Percentiles rank a stretch among this genome's conserved stretches.
phyloP scores from a whole-genome alignment of 2,113 vertebrate genomes.

The Cygnus buccinator region DNA sequence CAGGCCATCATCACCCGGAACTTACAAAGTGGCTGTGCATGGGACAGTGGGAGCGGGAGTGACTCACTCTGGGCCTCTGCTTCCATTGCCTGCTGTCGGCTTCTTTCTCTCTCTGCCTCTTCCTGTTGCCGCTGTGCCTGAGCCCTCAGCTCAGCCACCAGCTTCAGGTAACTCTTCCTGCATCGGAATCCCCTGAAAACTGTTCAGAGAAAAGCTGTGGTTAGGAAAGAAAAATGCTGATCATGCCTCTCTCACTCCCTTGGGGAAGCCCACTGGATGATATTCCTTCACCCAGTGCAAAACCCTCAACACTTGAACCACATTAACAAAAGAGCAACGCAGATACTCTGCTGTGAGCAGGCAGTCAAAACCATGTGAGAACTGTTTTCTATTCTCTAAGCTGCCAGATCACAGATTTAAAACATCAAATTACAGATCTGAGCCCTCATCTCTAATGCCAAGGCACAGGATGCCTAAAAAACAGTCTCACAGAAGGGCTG shows the following conservation, averaged over 20 bases:
- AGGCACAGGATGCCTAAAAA: background rate
- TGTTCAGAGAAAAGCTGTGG: background rate
- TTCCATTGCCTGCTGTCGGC: constrained; percentile 18
- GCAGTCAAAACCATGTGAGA: background rate
- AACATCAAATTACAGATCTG: background rate
- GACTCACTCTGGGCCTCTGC: constrained; percentile 62
- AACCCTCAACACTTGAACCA: background rate
- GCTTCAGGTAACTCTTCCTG: constrained; percentile 55
- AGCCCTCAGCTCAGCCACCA: constrained; percentile 58
- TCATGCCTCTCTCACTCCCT: background rate
- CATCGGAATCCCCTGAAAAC: constrained; percentile 62
- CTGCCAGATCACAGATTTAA: background rate
- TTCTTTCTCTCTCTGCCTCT: constrained; percentile 61
- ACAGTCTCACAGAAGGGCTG: background rate
- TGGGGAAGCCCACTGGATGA: background rate
- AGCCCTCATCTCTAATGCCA: background rate
- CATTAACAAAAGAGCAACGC: background rate
- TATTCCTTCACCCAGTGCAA: background rate
- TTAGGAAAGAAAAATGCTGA: background rate
- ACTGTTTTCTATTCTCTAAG: background rate
- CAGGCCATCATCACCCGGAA: background rate
- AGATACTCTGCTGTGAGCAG: background rate
- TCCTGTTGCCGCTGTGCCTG: background rate
- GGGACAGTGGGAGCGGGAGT: background rate
- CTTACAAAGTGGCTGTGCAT: background rate